phyloP scores from a whole-genome alignment of 2,113 vertebrate genomes.

The Cebidichthys violaceus region DNA sequence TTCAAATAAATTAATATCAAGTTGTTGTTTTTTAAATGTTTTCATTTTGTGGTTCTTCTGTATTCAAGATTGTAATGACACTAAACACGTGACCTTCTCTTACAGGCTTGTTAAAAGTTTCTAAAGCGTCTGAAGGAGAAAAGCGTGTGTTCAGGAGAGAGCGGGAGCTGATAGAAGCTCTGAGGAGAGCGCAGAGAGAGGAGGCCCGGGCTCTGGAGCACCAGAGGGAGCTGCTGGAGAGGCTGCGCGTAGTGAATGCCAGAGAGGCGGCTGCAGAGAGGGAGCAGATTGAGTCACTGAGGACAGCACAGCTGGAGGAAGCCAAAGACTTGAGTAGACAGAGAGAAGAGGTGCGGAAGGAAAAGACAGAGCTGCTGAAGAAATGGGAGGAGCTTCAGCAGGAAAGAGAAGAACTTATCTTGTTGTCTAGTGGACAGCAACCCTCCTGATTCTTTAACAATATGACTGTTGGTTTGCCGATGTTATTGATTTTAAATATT shows the following conservation, averaged over 20 bases:
- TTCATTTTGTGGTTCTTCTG: neutral
- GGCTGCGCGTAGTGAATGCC: conserved; percentile 58
- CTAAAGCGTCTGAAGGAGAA: conserved; percentile 20
- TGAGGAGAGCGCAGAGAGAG: conserved; percentile 77
- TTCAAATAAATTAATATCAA: neutral
- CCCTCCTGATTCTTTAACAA: neutral
- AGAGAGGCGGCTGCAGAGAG: conserved; percentile 72
- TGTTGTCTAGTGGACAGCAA: conserved; percentile 32
- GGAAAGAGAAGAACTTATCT: conserved; percentile 57
- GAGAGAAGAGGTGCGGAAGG: conserved; percentile 69
- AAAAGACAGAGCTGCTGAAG: conserved; percentile 61
- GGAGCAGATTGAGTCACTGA: conserved; percentile 71
- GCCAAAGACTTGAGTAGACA: conserved; percentile 64
- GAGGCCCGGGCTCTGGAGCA: conserved; percentile 75
- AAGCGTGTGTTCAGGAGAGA: conserved; percentile 63
- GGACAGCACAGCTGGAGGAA: conserved; percentile 74
- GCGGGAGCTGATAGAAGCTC: conserved; percentile 74
- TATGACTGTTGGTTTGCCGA: neutral
- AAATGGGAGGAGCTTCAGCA: conserved; percentile 68
- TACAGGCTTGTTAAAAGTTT: conserved; percentile 17
- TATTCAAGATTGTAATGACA: neutral
- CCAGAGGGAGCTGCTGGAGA: conserved; percentile 76
- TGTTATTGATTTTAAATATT: neutral
- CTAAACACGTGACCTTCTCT: neutral
- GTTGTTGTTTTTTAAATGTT: neutral